Base-by-base conservation (phyloP, 2,797 vertebrate genomes). In the Eleutherodactylus coqui region DNA sequence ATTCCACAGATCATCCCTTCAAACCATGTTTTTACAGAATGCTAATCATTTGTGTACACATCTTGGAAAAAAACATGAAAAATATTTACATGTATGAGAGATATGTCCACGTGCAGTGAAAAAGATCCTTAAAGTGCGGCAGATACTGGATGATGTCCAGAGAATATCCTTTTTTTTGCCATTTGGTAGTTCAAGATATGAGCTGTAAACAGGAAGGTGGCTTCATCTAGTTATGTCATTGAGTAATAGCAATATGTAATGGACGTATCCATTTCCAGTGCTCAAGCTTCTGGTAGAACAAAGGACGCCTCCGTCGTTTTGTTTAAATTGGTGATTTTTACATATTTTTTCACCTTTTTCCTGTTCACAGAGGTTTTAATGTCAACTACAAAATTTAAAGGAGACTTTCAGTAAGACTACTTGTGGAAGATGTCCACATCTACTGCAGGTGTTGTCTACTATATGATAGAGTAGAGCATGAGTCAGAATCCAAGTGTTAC, bases 71-170 rank as follows among this genome's bases (percentile, higher is more conserved):
- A 60, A 69, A 51, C 3, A 32, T 41, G 5, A 75, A 34, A 78
- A 13, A 32, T 49, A 84, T 76, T 41, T 82, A 82, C 67, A 82
- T 58, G 49, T 72, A 27, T 72, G 7, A 55, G 49, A 55, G 24
- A 16, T 17, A 72, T 51, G 32, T 55, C 45, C 47, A 72, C 0
- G 36, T 72, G 32, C n/a, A 43, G 32, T 73, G 36, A 55, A 72
- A n/a, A 72, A 55, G 69, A 82, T 82, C 34, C 67, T 55, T 82
- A 75, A 75, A 75, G 82, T 83, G 69, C 82, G 5, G 43, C 77
- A 83, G 17, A 75, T 75, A 43, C 38, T 75, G 27, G 47, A 58
- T 32, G 19, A 34, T 83, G 67, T 83, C 81, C 67, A 43, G 41
- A 73, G 51, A 73, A 75, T 21, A 55, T 41, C 32, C n/a, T 11